Percentiles rank a stretch among this genome's conserved stretches.
These are phyloP conservation scores for Squalus acanthias DNA, from an alignment of 2,797 vertebrate genomes.

Conservation along the genomic window DNA sequence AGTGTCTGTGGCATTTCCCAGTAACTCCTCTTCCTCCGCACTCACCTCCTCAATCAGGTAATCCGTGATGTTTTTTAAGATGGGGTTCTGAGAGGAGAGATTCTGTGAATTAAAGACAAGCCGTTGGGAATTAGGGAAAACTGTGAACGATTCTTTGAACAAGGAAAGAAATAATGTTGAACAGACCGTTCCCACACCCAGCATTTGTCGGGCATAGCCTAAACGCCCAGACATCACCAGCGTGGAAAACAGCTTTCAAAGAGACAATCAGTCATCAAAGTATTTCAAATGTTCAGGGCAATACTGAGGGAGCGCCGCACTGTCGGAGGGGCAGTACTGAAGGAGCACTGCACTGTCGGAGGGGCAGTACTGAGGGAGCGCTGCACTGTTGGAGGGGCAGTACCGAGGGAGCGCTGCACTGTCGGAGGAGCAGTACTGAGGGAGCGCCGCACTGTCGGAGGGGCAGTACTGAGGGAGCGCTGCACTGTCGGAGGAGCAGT, in stretches of 20 bases:
- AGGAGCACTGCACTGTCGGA: no score
- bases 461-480: no score
- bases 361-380: no score
- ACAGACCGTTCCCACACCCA: neutral
- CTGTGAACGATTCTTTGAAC: neutral
- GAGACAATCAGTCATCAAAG: neutral
- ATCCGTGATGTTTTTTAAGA: slow-evolving; percentile 87
- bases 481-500: no score
- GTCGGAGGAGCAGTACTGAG: no score
- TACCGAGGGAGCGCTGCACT: no score
- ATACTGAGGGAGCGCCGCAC: no score
- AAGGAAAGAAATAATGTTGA: neutral
- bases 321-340: no score
- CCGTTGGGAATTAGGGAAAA: neutral
- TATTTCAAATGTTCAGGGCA: no score
- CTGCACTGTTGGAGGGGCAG: no score
- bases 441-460: no score
- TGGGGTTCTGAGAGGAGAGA: slow-evolving; percentile 76
- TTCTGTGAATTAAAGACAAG: slow-evolving; percentile 45
- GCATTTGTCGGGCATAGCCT: neutral
- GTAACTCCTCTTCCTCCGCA: slow-evolving; percentile 83
- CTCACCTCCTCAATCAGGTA: slow-evolving; percentile 92
- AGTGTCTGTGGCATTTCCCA: slow-evolving; percentile 71
- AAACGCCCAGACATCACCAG: neutral
- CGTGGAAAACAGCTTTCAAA: neutral